Evolutionary conservation across 2,888 invertebrate genomes (phyloP).

Genomic region (Dasysyrphus albostriatus): DNA sequence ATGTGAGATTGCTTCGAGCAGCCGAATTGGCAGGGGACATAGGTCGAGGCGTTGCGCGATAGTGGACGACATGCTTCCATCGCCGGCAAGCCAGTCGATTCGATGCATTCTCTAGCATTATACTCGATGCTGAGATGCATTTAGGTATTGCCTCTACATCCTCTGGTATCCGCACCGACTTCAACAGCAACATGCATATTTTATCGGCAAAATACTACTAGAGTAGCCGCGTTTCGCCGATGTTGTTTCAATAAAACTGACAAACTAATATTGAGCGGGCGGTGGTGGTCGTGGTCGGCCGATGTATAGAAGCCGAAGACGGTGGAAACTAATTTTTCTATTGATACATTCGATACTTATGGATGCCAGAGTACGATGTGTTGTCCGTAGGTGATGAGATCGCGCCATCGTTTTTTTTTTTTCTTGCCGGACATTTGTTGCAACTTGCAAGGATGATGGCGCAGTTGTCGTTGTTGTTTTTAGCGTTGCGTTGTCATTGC

Average conservation of each 20-base stretch:
- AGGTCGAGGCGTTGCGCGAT: constrained; percentile 66
- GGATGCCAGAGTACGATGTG: constrained; percentile 20
- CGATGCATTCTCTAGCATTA: constrained; percentile 12
- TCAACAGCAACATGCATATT: constrained; percentile 66
- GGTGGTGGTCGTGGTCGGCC: constrained; percentile 18
- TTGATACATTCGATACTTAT: constrained; percentile 67
- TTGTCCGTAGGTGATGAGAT: constrained; percentile 44
- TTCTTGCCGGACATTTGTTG: background rate
- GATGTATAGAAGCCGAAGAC: background rate
- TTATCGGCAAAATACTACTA: constrained; percentile 76
- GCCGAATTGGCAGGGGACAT: constrained; percentile 60
- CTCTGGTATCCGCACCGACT: background rate
- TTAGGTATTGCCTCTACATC: constrained; percentile 41
- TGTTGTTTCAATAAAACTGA: constrained; percentile 76
- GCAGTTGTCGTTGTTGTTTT: background rate
- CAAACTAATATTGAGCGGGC: constrained; percentile 69
- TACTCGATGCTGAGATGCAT: constrained; percentile 40
- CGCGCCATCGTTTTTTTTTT: background rate
- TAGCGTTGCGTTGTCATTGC: background rate
- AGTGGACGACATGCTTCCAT: constrained; percentile 65
- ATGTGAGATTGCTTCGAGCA: constrained; percentile 60
- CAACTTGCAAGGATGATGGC: constrained; percentile 25
- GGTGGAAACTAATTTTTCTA: constrained; percentile 70
- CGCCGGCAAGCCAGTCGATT: background rate
- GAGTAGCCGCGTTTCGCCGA: constrained; percentile 69